These are phyloP conservation scores for Probaryconus sp. DNA, from an alignment of 1,140 invertebrate genomes.

Conservation along the genomic window DNA sequence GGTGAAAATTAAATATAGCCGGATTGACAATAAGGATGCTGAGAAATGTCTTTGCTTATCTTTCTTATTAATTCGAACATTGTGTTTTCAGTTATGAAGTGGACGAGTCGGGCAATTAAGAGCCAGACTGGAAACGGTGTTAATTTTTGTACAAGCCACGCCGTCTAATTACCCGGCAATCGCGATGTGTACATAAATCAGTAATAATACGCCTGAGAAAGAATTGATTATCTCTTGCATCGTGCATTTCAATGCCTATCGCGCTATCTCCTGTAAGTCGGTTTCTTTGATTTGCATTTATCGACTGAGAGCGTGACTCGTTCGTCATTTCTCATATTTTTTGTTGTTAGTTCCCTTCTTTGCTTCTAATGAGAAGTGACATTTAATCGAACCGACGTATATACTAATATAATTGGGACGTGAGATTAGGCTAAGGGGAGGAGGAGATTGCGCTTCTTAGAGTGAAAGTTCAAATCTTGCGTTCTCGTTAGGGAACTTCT, in stretches of 20 bases:
- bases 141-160: slow-evolving; percentile 13
- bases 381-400: slow-evolving; percentile 51
- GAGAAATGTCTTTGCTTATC: too few relatives aligned
- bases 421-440: slow-evolving; percentile 42
- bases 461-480: slow-evolving; percentile 53
- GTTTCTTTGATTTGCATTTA: slow-evolving; percentile 63
- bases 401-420: slow-evolving; percentile 60
- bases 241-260: slow-evolving; percentile 52
- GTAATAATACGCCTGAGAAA: slow-evolving; percentile 41
- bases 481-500: slow-evolving; percentile 15
- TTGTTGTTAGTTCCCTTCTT: slow-evolving; percentile 33
- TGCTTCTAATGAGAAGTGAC: slow-evolving; percentile 62
- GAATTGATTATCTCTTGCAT: slow-evolving; percentile 58
- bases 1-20: too few relatives aligned
- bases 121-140: too few relatives aligned
- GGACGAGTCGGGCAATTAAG: slow-evolving; percentile 4
- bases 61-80: too few relatives aligned
- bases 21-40: too few relatives aligned
- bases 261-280: slow-evolving; percentile 44
- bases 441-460: slow-evolving; percentile 9
- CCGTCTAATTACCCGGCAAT: slow-evolving; percentile 47
- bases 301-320: slow-evolving; percentile 59
- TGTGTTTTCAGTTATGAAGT: too few relatives aligned
- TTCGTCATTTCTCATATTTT: slow-evolving; percentile 60
- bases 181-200: slow-evolving; percentile 36